These are phyloP conservation scores for Danio rerio DNA, from an alignment of 2,113 vertebrate species.

Conservation along the genomic window GRCz12tu NC_133192.1:29416001-29416500, in stretches of 20 bases:
- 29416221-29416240: too few species aligned
- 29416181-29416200: too few species aligned
- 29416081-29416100: too few species aligned
- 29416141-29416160: too few species aligned
- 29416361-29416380: neutral
- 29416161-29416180: too few species aligned
- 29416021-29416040: too few species aligned
- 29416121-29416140: too few species aligned
- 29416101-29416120: too few species aligned
- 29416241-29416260: neutral
- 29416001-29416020: too few species aligned
- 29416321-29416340: neutral
- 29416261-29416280: neutral
- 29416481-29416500: conserved; percentile 21
- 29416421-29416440: neutral
- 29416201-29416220: too few species aligned
- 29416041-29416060: too few species aligned
- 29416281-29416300: neutral
- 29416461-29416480: neutral
- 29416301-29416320: neutral
- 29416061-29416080: too few species aligned
- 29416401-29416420: neutral
- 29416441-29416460: conserved; percentile 1
- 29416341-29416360: neutral
- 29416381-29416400: neutral